Evolutionary conservation across 2,113 vertebrate genomes (phyloP).

Genomic region (Siniperca chuatsi): DNA sequence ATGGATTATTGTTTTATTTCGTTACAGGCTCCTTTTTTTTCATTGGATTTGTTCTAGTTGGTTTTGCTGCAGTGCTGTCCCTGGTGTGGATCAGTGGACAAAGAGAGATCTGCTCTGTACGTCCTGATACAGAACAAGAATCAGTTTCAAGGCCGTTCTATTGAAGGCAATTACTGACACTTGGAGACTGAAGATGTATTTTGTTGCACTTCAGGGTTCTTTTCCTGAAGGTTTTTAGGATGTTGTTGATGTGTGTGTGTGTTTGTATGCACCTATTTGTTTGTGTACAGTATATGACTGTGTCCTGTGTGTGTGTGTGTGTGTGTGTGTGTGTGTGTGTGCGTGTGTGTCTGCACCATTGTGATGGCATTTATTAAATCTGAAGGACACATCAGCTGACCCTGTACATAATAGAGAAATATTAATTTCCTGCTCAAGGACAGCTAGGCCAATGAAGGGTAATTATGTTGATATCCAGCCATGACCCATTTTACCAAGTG

Average conservation of each 20-base stretch:
- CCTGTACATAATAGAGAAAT: slow-evolving; percentile 56
- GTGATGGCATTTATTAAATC: slow-evolving; percentile 53
- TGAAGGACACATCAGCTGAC: slow-evolving; percentile 68
- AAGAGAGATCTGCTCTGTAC: slow-evolving; percentile 18
- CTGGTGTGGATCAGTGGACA: slow-evolving; percentile 42
- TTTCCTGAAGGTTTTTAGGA: slow-evolving; percentile 41
- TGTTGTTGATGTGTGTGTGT: slow-evolving; percentile 16
- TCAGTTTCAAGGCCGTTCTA: slow-evolving; percentile 47
- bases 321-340: background rate
- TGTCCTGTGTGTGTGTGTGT: slow-evolving; percentile 8
- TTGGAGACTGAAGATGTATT: slow-evolving; percentile 11
- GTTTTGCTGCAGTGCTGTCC: slow-evolving; percentile 52
- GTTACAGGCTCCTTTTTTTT: slow-evolving; percentile 23
- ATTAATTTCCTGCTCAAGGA: slow-evolving; percentile 69
- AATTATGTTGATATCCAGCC: slow-evolving; percentile 59
- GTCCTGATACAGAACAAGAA: slow-evolving; percentile 1
- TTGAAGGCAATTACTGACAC: slow-evolving; percentile 30
- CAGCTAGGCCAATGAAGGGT: slow-evolving; percentile 62
- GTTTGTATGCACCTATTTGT: slow-evolving; percentile 13
- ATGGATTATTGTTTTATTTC: slow-evolving; percentile 35
- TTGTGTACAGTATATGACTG: slow-evolving; percentile 12
- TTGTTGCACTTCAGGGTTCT: slow-evolving; percentile 26
- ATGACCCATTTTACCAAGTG: slow-evolving; percentile 59
- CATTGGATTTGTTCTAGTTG: slow-evolving; percentile 33
- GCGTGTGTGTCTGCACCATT: background rate